Evolutionary conservation across 2,113 vertebrate genomes (phyloP).

Genomic region (Budorcas taxicolor): DNA sequence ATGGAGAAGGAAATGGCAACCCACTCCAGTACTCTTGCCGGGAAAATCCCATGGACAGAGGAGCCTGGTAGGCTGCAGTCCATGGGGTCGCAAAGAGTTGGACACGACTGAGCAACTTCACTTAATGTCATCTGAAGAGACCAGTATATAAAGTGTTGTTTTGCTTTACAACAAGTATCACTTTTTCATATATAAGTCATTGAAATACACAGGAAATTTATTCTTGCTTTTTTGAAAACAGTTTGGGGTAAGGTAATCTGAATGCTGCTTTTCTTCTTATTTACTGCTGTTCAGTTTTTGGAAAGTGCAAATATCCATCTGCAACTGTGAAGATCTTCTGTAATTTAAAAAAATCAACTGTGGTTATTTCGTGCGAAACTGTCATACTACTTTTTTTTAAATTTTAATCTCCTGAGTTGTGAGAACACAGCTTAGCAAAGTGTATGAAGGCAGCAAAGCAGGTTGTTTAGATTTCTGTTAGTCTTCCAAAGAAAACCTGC

Average conservation of each 20-base stretch:
- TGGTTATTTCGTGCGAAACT: conserved; percentile 40
- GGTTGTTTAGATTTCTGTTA: conserved; percentile 64
- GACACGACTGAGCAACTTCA: too few relatives aligned
- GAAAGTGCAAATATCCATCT: not conserved
- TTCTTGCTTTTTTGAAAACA: not conserved
- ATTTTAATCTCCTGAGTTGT: conserved; percentile 60
- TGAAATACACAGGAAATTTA: not conserved
- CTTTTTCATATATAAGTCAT: not conserved
- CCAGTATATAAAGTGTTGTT: not conserved
- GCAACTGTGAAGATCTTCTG: not conserved
- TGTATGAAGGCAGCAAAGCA: conserved; percentile 54
- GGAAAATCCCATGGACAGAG: too few relatives aligned
- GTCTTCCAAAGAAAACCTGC: conserved; percentile 61
- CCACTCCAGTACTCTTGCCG: too few relatives aligned
- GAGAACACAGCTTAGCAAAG: conserved; percentile 43
- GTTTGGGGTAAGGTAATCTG: not conserved
- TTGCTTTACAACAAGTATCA: not conserved
- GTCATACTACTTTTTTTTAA: not conserved
- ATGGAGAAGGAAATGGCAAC: not conserved
- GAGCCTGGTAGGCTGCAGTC: too few relatives aligned
- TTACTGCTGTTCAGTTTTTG: conserved; percentile 20
- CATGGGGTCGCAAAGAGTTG: too few relatives aligned
- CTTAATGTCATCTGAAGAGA: not conserved
- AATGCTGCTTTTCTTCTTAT: not conserved
- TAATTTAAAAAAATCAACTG: conserved; percentile 51